These are phyloP conservation scores for Smittia sp. DNA, from an alignment of 2,888 invertebrate genomes.

Conservation along the genomic window DNA sequence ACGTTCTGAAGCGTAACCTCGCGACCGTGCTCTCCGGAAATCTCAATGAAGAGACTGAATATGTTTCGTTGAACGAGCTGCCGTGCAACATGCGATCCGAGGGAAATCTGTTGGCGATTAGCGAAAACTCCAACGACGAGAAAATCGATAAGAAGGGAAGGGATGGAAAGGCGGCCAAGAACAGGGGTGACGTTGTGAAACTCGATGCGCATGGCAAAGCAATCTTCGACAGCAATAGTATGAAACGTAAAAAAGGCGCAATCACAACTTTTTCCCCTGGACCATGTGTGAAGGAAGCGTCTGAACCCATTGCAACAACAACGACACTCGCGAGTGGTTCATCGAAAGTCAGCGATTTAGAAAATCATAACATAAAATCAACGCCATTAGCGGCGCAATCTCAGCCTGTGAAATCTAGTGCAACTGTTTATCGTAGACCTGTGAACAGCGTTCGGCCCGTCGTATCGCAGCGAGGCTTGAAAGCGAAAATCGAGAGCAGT, in stretches of 20 bases:
- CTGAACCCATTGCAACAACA: conserved; percentile 53
- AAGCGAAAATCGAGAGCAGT: conserved; percentile 16
- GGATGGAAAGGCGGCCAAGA: conserved; percentile 52
- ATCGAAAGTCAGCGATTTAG: conserved; percentile 64
- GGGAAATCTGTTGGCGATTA: conserved; percentile 42
- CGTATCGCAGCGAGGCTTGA: conserved; percentile 46
- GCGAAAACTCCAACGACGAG: conserved; percentile 17
- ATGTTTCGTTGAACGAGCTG: conserved; percentile 76
- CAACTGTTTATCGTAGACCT: conserved; percentile 22
- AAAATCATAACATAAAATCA: conserved; percentile 57
- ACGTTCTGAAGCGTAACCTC: conserved; percentile 63
- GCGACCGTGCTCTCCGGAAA: conserved; percentile 61
- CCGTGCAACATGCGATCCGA: conserved; percentile 54
- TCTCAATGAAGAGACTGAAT: conserved; percentile 68
- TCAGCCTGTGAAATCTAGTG: conserved; percentile 33
- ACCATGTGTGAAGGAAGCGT: conserved; percentile 70
- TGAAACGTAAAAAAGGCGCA: conserved; percentile 73
- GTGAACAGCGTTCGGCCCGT: conserved; percentile 43
- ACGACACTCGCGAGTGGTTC: conserved; percentile 44
- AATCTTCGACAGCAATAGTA: conserved; percentile 81
- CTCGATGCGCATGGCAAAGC: conserved; percentile 84
- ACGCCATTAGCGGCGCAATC: conserved; percentile 42
- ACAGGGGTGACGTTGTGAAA: conserved; percentile 73
- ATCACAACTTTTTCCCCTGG: conserved; percentile 87
- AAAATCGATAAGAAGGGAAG: conserved; percentile 42